Percentiles rank a stretch among this genome's conserved stretches.
Evolutionary conservation across 2,888 invertebrate species (phyloP).

Genomic region (Palloptera scutellata): DNA sequence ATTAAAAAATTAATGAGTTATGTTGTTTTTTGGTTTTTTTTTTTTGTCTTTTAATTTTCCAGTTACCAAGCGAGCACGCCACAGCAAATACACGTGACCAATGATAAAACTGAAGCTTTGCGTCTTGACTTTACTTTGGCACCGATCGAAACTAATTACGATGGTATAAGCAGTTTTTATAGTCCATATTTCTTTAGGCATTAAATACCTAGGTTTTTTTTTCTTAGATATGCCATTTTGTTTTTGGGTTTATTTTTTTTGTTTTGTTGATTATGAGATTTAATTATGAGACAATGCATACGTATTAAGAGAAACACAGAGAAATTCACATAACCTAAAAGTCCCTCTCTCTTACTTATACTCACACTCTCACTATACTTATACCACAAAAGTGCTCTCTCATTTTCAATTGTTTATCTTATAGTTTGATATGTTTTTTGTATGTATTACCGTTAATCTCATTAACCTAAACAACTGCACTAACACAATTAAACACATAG

Average conservation of each 20-base stretch:
- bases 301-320: background rate
- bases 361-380: background rate
- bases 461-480: slow-evolving; percentile 1
- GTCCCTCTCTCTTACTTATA: background rate
- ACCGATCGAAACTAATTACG: slow-evolving; percentile 59
- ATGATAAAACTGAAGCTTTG: slow-evolving; percentile 56
- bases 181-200: slow-evolving; percentile 61
- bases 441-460: background rate
- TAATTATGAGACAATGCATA: slow-evolving; percentile 19
- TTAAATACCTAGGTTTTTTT: slow-evolving; percentile 38
- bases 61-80: slow-evolving; percentile 67
- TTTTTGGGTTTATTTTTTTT: background rate
- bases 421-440: background rate
- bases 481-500: slow-evolving; percentile 6
- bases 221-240: background rate
- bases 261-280: slow-evolving; percentile 34
- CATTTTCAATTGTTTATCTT: slow-evolving; percentile 10
- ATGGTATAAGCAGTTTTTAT: slow-evolving; percentile 63
- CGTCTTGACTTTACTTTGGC: slow-evolving; percentile 61
- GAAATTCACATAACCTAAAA: slow-evolving; percentile 6
- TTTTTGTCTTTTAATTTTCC: slow-evolving; percentile 42
- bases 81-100: slow-evolving; percentile 61
- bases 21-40: slow-evolving; percentile 26
- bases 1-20: slow-evolving; percentile 18
- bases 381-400: background rate